Evolutionary conservation across 2,888 invertebrate species (phyloP), one percentile per base, ranked within the genome.

Genomic region (Lasioglossum villosulum): DNA sequence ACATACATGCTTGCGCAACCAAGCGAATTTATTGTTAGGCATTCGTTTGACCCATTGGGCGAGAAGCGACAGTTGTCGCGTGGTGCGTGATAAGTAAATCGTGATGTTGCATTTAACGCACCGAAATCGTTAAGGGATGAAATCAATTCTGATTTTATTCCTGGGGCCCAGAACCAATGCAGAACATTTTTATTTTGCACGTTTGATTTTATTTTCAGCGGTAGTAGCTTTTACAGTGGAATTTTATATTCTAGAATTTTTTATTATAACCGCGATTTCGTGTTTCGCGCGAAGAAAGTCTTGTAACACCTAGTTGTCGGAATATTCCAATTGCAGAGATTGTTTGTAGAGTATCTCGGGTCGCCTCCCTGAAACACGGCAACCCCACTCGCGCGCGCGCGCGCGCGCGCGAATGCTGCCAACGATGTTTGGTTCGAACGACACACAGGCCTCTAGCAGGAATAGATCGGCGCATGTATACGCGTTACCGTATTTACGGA

Each of bases 1-100:
- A 86, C 37, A 87, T 86, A 83, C 27, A 27, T 71, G 37, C n/a
- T 19, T 6, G n/a, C 10, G 5, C 5, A 30, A 37, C 27, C 8
- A 63, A 42, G 42, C 30, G 74, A 12, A 73, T 63, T 73, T 39
- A 4, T 48, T 14, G 5, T n/a, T 10, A 4, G 0, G n/a, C 10
- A n/a, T 23, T 23, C 8, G 23, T 52, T 8, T 8, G 23, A 52
- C 52, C 8, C 23, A 4, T 48, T 48, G 19, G 48, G 19, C 19
- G 48, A 48, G 19, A 48, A 19, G 19, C 48, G 19, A 19, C 48
- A 19, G 48, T 19, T 48, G 6, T 19, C 6, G 6, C 6, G 48
- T 6, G 19, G 5, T 14, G 48, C 6, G 19, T 19, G 48, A 48
- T 48, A 48, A 48, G 39, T 39, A 39, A 0, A 39, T 39, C 2